Percentiles rank a stretch among this genome's conserved stretches.
These are phyloP conservation scores for Cephus pygmeus DNA, from an alignment of 2,888 invertebrate species.

Conservation along the genomic window DNA sequence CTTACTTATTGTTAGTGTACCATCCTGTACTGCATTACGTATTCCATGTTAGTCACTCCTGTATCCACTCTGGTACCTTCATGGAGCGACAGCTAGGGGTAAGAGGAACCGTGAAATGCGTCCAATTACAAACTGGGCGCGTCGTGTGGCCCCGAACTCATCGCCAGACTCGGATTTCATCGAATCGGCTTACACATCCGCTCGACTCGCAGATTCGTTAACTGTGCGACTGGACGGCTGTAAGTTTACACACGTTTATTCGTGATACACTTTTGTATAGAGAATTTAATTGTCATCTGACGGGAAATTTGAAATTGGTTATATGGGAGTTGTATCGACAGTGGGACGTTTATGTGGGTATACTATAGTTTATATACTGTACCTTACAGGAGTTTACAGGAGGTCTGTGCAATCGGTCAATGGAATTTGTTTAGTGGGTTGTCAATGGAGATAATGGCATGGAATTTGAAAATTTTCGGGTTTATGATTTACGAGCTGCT, in stretches of 20 bases:
- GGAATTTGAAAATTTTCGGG: background rate
- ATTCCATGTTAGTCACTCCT: background rate
- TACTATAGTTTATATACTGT: background rate
- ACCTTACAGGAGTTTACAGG: background rate
- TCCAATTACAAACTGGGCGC: slow-evolving; percentile 43
- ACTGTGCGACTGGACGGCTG: background rate
- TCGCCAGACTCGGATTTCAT: slow-evolving; percentile 27
- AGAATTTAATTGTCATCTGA: background rate
- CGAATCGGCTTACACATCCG: slow-evolving; percentile 23
- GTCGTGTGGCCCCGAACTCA: slow-evolving; percentile 36
- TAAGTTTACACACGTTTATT: background rate
- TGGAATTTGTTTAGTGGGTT: background rate
- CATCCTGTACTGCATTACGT: background rate
- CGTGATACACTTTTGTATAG: background rate
- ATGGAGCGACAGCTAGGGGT: slow-evolving; percentile 23
- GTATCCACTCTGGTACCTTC: background rate
- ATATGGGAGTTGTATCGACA: background rate
- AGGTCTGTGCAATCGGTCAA: background rate
- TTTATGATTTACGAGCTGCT: background rate
- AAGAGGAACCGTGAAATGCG: slow-evolving; percentile 45
- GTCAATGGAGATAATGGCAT: background rate
- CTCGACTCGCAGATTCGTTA: slow-evolving; percentile 1
- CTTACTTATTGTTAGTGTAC: background rate
- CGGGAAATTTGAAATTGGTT: background rate
- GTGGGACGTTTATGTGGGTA: background rate